Evolutionary conservation across 2,888 invertebrate genomes (phyloP).

Genomic region (Gasteruption jaculator): DNA sequence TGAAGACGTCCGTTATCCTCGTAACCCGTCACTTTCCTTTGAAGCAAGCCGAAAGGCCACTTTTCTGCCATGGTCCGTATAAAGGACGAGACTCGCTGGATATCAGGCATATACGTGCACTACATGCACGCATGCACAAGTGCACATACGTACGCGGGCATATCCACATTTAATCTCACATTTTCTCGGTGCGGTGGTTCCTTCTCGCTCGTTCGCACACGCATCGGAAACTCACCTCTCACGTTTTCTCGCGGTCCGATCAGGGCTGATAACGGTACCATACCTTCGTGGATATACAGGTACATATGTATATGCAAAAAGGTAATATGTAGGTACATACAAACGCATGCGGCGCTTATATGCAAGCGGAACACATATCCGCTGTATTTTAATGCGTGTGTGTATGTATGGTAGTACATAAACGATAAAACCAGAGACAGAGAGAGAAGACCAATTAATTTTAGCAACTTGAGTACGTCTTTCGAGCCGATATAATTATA

Average conservation of each 20-base stretch:
- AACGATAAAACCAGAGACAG: slow-evolving; percentile 3
- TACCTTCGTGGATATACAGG: slow-evolving; percentile 8
- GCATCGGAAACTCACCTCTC: slow-evolving; percentile 26
- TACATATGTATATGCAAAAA: slow-evolving; percentile 2
- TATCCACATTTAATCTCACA: no score
- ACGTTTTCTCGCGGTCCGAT: slow-evolving; percentile 26
- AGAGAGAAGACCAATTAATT: no score
- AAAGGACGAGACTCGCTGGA: slow-evolving; percentile 11
- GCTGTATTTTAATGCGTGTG: slow-evolving; percentile 12
- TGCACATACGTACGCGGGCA: no score
- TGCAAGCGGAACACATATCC: no score
- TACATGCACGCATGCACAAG: no score
- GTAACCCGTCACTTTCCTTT: slow-evolving; percentile 31
- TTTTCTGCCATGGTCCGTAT: no score
- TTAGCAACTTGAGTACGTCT: no score
- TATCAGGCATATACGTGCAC: no score
- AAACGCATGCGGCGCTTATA: slow-evolving; percentile 4
- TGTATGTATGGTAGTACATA: slow-evolving; percentile 13
- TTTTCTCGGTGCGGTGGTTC: no score
- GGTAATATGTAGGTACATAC: slow-evolving; percentile 2
- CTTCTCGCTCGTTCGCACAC: no score
- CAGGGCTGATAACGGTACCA: slow-evolving; percentile 31
- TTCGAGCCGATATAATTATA: no score
- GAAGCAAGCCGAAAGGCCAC: slow-evolving; percentile 31
- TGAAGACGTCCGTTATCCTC: slow-evolving; percentile 25